Evolutionary conservation across 2,797 vertebrate species (phyloP).

Genomic region (Mareca strepera): DNA sequence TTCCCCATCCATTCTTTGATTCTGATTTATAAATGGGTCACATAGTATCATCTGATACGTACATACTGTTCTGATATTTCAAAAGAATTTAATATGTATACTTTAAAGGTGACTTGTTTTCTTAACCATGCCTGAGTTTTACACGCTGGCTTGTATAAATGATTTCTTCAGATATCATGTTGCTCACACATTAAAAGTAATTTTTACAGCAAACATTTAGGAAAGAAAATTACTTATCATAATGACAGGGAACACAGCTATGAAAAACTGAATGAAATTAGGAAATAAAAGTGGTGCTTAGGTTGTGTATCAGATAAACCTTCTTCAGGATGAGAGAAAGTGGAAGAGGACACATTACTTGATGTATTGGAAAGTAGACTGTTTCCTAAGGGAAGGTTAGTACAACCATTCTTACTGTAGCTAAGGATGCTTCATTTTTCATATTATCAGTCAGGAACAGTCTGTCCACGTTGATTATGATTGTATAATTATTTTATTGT

Average conservation of each 20-base stretch:
- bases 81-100: not conserved
- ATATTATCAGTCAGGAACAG: not conserved
- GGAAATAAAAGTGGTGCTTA: not conserved
- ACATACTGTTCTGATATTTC: not conserved
- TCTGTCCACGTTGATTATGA: not conserved
- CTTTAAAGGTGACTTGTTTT: constrained; percentile 12
- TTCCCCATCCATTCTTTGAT: not conserved
- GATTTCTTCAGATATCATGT: not conserved
- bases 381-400: not conserved
- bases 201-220: not conserved
- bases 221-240: not conserved
- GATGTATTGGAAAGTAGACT: not conserved
- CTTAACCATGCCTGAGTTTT: not conserved
- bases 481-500: not conserved
- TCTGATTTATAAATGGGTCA: constrained; percentile 17
- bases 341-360: not conserved
- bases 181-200: not conserved
- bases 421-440: not conserved
- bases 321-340: not conserved
- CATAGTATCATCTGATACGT: not conserved
- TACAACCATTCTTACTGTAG: not conserved
- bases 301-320: not conserved
- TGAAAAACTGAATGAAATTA: not conserved
- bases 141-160: not conserved
- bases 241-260: not conserved